Base-by-base conservation (phyloP, 1,140 invertebrate genomes). In the Leptinotarsa texana region DNA sequence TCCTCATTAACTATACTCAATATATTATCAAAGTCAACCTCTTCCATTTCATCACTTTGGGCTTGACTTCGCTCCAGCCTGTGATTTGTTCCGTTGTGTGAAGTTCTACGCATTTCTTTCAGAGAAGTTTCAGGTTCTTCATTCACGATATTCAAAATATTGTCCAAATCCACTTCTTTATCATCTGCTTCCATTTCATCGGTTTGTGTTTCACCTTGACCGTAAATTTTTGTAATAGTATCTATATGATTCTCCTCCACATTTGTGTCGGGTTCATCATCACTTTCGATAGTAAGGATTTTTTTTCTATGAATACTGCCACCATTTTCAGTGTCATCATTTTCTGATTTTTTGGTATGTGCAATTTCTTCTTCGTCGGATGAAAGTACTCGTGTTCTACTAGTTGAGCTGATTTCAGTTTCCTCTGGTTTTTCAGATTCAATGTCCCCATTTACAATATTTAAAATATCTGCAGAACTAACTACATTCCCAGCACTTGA, bases 11-110 rank as follows among this genome's bases (percentile, higher is more conserved):
- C 27, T 27, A 49, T 63, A 48, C 63, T 24, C 18, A 73, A 49
- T 8, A 73, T 66, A 49, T 66, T 73, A 21, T 73, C 72, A 33
- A 73, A 48, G 15, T 22, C 63, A 49, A 65, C 63, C 17, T 73
- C 62, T 65, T 65, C 62, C 18, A 47, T 18, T 5, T 33, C 57
- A 13, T 24, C 42, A 62, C 2, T 42, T 11, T 61, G 61, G 4
- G 63, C 17, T 72, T 72, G 13, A n/a, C 6, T 57, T 17, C 3
- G 15, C n/a, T 57, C 51, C 33, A 42, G 33, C 33, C 8, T 11
- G 5, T 57, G 13, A 57, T 57, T 57, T n/a, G 51, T 57, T 57
- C 0, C 51, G n/a, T 57, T 57, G 17, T 17, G 17, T n/a, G n/a
- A 57, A 42, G 1, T 42, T 11, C 2, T 42, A 42, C 11, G 33